A percentile compares a stretch with the other conserved stretches of the same genome.
These are phyloP conservation scores for Phyllotreta striolata DNA, from an alignment of 2,888 invertebrate genomes.

Conservation along the genomic window DNA sequence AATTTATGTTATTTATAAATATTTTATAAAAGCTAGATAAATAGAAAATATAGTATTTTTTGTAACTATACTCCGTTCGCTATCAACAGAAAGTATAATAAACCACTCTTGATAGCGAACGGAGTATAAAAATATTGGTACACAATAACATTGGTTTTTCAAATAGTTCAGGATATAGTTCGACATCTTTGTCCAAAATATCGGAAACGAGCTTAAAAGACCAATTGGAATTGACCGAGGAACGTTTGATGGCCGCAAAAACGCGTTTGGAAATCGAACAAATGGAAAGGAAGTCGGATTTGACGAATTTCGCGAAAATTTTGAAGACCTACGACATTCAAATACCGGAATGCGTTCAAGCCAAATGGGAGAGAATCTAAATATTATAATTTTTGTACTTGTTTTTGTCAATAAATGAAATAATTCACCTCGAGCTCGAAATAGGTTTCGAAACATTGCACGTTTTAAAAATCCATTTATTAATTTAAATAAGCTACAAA, in stretches of 20 bases:
- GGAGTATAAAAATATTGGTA: too few relatives aligned
- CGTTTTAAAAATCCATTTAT: too few relatives aligned
- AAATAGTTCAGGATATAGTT: slow-evolving; percentile 35
- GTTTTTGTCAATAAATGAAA: too few relatives aligned
- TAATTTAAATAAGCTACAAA: too few relatives aligned
- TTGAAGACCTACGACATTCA: slow-evolving; percentile 37
- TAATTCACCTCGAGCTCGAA: too few relatives aligned
- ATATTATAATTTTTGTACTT: too few relatives aligned
- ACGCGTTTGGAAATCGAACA: slow-evolving; percentile 70
- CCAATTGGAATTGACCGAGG: slow-evolving; percentile 70
- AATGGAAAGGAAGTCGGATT: slow-evolving; percentile 69
- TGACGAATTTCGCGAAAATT: slow-evolving; percentile 62
- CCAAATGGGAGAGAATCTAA: too few relatives aligned
- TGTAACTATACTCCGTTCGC: too few relatives aligned
- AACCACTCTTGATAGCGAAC: background rate
- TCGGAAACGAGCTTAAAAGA: slow-evolving; percentile 44
- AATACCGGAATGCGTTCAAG: background rate
- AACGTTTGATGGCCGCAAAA: slow-evolving; percentile 71
- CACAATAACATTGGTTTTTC: too few relatives aligned
- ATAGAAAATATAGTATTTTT: too few relatives aligned
- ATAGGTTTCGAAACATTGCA: too few relatives aligned
- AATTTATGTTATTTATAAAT: background rate
- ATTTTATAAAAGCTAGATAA: background rate
- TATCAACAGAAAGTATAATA: background rate
- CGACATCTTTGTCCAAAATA: slow-evolving; percentile 25